Evolutionary conservation across 1,140 invertebrate species (phyloP), one percentile per base, ranked within the genome.

Genomic region (Proctacanthus coquilletti): DNA sequence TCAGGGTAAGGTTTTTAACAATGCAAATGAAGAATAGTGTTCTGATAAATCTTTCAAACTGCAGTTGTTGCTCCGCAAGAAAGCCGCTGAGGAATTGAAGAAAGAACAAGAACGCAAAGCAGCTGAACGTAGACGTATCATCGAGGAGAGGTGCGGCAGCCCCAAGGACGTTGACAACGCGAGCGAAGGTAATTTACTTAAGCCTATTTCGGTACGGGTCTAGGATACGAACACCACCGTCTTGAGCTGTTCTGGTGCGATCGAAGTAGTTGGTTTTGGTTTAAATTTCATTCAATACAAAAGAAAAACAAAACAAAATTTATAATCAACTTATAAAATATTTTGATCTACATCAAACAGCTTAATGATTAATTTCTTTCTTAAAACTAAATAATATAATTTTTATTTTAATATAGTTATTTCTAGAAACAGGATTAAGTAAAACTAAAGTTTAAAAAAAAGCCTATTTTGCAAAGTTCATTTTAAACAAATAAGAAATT

Each of bases 41-140:
- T n/a, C n/a, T n/a, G n/a, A n/a, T n/a, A n/a, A n/a, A n/a, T n/a
- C 9, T 14, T 17, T 23, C 20, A 25, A 18, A 13, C 21, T 51
- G 19, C 58, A 86, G 83, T 75, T 96, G 72, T 71, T 98, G 69
- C 75, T 98, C 70, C 93, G 96, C 81, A 93, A 97, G 70, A 98
- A 98, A 77, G 95, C 95, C 59, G 94, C 95, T 52, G 95, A 98
- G 68, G 94, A 98, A 68, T 72, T 98, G 69, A 97, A 97, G 72
- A 95, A 95, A 63, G 93, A 98, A 72, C 94, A 98, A 65, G 91
- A 96, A 69, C 80, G 88, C 60, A 96, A 97, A 72, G 89, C 92
- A 21, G 87, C 89, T 46, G 94, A 98, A 65, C 87, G 93, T 62
- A 93, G 93, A 68, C 82, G 84, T 56, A 91, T 93, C 70, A 95